Base-by-base conservation (phyloP, 1,140 invertebrate species). In the Megalonaias nervosa region DNA sequence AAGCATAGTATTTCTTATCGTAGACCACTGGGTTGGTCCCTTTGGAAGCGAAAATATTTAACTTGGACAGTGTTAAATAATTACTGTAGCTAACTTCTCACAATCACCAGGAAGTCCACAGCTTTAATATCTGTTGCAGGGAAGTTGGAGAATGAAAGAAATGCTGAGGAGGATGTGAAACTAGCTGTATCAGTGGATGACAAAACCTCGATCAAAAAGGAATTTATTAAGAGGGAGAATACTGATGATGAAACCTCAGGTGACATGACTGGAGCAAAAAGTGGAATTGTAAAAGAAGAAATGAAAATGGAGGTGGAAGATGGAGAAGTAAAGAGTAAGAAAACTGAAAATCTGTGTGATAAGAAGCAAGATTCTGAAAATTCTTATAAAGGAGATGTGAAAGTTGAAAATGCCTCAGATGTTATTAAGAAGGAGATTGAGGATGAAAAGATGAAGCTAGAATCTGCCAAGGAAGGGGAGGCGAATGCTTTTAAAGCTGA, bases 211-310 rank as follows among this genome's bases (percentile, higher is more conserved):
- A 60, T 55, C 1, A 73, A 73, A 73, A 48, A 38, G 14, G 60
- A 67, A n/a, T 26, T 59, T 23, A 56, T 66, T 16, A 74, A 60
- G 57, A 68, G 11, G 4, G 67, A 55, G 55, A 26, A 62, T 23
- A 1, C 13, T 58, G 78, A 80, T 17, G 68, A 80, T n/a, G 60
- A 72, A 11, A 68, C 67, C n/a, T 55, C 64, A 26, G 70, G 66
- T 64, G 72, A 67, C 57, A 67, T 61, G 60, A 68, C 59, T n/a
- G 19, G 31, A 21, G 61, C 67, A n/a, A n/a, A 72, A 57, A 38
- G 64, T 78, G 11, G 62, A 77, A 61, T 16, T 62, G 64, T 64
- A 14, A 66, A 76, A 38, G 60, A 77, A 60, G 65, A 81, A 26
- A 71, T 48, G 60, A 68, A 71, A 57, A 67, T 67, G n/a, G 73